phyloP scores from a whole-genome alignment of 2,797 vertebrate genomes.

The Ataeniobius toweri region DNA sequence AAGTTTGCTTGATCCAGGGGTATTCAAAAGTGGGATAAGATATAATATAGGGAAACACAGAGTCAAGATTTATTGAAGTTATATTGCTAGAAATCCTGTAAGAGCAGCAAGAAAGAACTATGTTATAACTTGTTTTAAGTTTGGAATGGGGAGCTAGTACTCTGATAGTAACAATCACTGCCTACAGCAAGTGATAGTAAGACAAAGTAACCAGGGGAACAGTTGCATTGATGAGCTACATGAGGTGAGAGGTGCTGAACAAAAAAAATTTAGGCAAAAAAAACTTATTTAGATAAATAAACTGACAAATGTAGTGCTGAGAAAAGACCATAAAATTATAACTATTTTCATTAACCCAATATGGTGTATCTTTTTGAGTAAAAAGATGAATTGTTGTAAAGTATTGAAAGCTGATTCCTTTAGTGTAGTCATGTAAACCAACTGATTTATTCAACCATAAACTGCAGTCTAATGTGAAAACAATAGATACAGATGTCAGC shows the following conservation, averaged over 20 bases:
- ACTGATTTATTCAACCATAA: conserved; percentile 37
- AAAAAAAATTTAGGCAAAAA: neutral
- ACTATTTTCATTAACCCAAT: too few species aligned
- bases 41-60: neutral
- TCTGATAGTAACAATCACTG: neutral
- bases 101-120: conserved; percentile 3
- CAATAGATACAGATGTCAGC: conserved; percentile 40
- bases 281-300: neutral
- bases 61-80: neutral
- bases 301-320: neutral
- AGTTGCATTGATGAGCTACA: neutral
- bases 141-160: conserved; percentile 11
- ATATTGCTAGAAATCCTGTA: neutral
- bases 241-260: neutral
- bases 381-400: neutral
- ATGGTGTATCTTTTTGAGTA: neutral
- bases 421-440: neutral
- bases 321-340: neutral
- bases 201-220: neutral
- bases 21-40: neutral
- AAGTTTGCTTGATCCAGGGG: neutral
- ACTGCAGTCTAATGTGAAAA: conserved; percentile 36
- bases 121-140: conserved; percentile 7
- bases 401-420: neutral
- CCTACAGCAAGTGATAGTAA: neutral